Conservation (phyloP, 2,113 vertebrate species). For the Pygoscelis adeliae region DNA sequence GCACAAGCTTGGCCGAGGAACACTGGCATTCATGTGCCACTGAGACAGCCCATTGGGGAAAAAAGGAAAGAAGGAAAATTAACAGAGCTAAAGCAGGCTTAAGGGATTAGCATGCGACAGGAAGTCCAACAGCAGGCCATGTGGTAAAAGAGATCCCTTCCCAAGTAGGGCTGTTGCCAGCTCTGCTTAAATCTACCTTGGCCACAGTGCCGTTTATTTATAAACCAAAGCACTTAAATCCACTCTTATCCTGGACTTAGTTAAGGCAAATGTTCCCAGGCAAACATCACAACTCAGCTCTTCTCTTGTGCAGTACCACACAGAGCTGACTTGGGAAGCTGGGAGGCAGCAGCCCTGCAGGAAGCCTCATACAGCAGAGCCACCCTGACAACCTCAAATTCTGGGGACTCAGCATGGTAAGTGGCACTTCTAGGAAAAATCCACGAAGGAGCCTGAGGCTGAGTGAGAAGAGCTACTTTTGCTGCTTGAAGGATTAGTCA, state of each 20-base stretch:
- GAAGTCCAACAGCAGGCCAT: slow-evolving; percentile 61
- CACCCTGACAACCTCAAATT: neutral
- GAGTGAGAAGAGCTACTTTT: neutral
- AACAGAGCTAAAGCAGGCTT: slow-evolving; percentile 72
- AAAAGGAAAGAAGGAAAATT: slow-evolving; percentile 59
- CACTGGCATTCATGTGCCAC: neutral
- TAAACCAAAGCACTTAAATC: slow-evolving; percentile 57
- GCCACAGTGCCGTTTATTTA: slow-evolving; percentile 46
- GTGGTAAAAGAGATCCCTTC: slow-evolving; percentile 58
- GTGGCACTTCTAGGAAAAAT: neutral
- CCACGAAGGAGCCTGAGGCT: neutral
- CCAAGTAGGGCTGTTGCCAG: slow-evolving; percentile 39
- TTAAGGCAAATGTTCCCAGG: neutral
- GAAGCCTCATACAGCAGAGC: neutral
- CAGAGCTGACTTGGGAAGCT: neutral
- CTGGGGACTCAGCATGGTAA: neutral
- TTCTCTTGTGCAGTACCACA: neutral
- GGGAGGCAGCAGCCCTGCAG: neutral
- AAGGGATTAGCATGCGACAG: slow-evolving; percentile 67
- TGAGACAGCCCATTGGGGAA: neutral
- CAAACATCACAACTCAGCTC: neutral
- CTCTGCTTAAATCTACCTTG: slow-evolving; percentile 42
- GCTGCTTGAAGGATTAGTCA: neutral
- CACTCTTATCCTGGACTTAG: slow-evolving; percentile 31
- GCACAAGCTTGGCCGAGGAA: neutral